Evolutionary conservation across 2,113 vertebrate species (phyloP).

Genomic region (Elaphurus davidianus): DNA sequence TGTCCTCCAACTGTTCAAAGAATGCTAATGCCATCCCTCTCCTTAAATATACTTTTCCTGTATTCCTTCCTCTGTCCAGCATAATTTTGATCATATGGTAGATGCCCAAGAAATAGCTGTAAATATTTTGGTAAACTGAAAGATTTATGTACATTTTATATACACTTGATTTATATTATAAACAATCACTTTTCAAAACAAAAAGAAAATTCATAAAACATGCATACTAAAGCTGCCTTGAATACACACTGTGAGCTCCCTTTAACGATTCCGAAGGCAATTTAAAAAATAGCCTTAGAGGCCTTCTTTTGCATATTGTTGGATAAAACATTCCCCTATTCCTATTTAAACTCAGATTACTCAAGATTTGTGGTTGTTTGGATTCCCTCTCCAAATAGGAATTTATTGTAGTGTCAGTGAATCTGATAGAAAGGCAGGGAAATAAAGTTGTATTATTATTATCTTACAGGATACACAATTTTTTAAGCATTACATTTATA

Average conservation of each 20-base stretch:
- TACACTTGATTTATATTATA: neutral
- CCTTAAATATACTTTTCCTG: neutral
- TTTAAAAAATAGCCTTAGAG: neutral
- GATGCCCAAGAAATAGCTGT: neutral
- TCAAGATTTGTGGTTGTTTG: neutral
- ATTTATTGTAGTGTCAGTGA: neutral
- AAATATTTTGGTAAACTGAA: neutral
- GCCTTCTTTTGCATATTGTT: neutral
- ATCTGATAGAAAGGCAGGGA: neutral
- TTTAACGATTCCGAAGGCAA: neutral
- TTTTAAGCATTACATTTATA: neutral
- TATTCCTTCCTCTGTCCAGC: neutral
- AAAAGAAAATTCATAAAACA: neutral
- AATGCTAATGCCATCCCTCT: neutral
- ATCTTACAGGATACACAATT: neutral
- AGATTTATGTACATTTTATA: neutral
- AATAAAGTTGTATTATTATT: neutral
- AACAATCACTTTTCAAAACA: neutral
- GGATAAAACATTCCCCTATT: neutral
- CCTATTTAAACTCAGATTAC: neutral
- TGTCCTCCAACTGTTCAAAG: neutral
- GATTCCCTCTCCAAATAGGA: neutral
- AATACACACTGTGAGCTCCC: neutral
- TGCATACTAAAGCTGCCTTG: neutral
- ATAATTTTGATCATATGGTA: neutral